phyloP scores from a whole-genome alignment of 1,140 invertebrate species.

The Caenorhabditis latens region DNA sequence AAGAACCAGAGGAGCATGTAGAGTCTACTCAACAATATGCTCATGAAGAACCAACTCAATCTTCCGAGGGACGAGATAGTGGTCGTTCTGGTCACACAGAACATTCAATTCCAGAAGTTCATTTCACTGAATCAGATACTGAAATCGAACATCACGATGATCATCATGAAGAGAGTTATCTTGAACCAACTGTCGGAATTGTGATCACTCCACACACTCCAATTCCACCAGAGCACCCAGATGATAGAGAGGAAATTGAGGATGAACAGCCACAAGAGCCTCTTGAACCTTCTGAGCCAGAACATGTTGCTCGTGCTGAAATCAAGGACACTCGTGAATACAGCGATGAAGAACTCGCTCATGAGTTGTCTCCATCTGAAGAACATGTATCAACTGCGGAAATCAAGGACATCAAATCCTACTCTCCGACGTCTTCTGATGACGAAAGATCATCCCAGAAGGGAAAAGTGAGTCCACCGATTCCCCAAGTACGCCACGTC shows the following conservation, averaged over 20 bases:
- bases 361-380: conserved; percentile 31
- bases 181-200: conserved; percentile 33
- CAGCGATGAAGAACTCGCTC: conserved; percentile 28
- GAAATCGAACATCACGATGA: conserved; percentile 1
- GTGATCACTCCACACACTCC: conserved; percentile 38
- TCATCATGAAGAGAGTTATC: conserved; percentile 8
- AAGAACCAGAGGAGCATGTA: conserved; percentile 1
- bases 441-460: conserved; percentile 42
- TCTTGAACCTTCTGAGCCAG: conserved; percentile 38
- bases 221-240: conserved; percentile 43
- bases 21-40: background rate
- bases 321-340: conserved; percentile 36
- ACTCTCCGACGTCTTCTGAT: conserved; percentile 45
- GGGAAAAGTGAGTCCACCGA: conserved; percentile 51
- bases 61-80: background rate
- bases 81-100: background rate
- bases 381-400: conserved; percentile 43
- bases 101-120: conserved; percentile 36
- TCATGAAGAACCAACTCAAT: background rate
- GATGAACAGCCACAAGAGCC: conserved; percentile 51
- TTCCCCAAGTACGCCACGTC: conserved; percentile 37
- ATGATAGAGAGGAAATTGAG: conserved; percentile 25
- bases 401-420: conserved; percentile 39
- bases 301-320: conserved; percentile 46
- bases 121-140: conserved; percentile 10